Base-by-base conservation (phyloP, 2,797 vertebrate genomes). In the Aphelocoma californica region DNA sequence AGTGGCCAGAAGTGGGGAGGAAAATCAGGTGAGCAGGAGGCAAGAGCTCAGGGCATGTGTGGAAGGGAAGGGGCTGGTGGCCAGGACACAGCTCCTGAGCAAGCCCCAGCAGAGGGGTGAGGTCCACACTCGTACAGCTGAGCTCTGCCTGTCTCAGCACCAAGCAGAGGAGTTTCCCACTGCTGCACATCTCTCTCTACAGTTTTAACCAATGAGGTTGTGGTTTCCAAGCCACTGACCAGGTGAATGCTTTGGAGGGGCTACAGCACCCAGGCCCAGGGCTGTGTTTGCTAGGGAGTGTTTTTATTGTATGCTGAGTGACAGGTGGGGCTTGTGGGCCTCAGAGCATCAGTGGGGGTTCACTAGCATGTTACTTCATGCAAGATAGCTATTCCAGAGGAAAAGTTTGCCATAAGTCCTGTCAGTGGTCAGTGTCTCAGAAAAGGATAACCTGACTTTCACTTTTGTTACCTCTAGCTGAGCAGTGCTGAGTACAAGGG, bases 121-220 rank as follows among this genome's bases (percentile, higher is more conserved):
- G 36, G 11, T 23, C 23, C 25, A 3, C 6, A 4, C 18, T 20
- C 20, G 2, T 19, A 28, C 19, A 28, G 40, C 40, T 60, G 58
- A 72, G 24, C 58, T 47, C 62, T 67, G 45, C 65, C 29, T 23
- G 34, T 31, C 81, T 51, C 25, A 8, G 72, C 72, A 58, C 69
- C 36, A 21, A 20, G 36, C 1, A 2, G 40, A 70, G 51, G 6
- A n/a, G 23, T 31, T 73, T 40, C 69, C 51, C 24, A 2, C 8
- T 36, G 36, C 53, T 86, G 57, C 54, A 24, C 5, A 2, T 16
- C 65, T 26, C 32, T 29, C 29, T 51, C 23, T 26, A 5, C 45
- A 29, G 0, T 38, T 77, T 47, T 31, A 31, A 29, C 42, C 31
- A 40, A 13, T 0, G 1, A 21, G 32, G 17, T 10, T 1, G 4